Conservation (phyloP, 2,888 invertebrate species). For the Omphaloscelis lunosa region DNA sequence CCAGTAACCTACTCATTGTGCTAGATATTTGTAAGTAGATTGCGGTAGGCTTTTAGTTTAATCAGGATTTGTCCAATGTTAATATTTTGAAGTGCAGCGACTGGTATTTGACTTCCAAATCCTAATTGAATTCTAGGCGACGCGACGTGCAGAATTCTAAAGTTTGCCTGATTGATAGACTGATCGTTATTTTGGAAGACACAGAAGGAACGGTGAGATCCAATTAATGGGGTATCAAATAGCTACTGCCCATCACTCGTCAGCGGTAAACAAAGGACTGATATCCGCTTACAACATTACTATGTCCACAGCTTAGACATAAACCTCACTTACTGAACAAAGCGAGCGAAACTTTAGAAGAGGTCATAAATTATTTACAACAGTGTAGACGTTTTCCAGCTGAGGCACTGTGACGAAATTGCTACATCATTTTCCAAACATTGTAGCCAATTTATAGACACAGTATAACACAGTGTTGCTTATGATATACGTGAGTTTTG, state of each 20-base stretch:
- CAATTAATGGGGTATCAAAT: constrained; percentile 39
- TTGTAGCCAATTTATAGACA: constrained; percentile 21
- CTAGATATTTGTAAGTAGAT: constrained; percentile 6
- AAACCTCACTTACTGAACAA: constrained; percentile 60
- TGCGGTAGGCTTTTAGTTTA: background rate
- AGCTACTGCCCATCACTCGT: constrained; percentile 25
- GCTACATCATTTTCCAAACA: constrained; percentile 20
- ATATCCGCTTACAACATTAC: constrained; percentile 48
- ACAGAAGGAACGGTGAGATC: constrained; percentile 12
- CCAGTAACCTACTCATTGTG: background rate
- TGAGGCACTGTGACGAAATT: constrained; percentile 42
- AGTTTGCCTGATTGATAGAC: background rate
- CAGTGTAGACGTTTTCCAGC: constrained; percentile 53
- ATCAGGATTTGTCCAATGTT: background rate
- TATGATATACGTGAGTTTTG: constrained; percentile 42
- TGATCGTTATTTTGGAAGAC: constrained; percentile 15
- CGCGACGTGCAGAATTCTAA: background rate
- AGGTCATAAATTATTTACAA: constrained; percentile 63
- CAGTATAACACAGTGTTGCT: constrained; percentile 30
- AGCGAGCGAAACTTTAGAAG: constrained; percentile 64
- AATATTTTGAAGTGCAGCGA: background rate
- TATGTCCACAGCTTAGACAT: constrained; percentile 59
- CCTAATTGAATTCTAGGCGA: background rate
- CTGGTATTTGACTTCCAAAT: background rate
- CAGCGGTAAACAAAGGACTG: constrained; percentile 39